Evolutionary conservation across 2,113 vertebrate genomes (phyloP).

Genomic region (Trematocara unimaculatum): DNA sequence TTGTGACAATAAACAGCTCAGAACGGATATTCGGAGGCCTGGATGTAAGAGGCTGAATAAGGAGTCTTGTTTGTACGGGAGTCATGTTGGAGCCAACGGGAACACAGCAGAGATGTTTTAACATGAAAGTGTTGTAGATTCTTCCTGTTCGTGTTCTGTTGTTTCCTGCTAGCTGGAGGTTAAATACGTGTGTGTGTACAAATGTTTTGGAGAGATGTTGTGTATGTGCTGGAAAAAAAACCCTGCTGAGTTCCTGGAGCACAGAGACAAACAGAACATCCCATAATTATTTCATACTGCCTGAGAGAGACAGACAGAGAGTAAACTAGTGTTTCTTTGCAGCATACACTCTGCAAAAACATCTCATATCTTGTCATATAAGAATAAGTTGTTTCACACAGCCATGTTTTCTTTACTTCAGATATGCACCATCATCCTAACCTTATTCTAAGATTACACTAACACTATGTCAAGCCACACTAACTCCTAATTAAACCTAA

Average conservation of each 20-base stretch:
- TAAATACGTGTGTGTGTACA: not conserved
- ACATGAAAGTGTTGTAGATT: not conserved
- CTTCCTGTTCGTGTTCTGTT: conserved; percentile 28
- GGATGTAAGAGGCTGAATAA: not conserved
- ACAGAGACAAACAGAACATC: conserved; percentile 27
- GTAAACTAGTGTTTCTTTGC: not conserved
- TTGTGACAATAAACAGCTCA: not conserved
- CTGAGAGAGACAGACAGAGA: not conserved
- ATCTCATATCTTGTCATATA: not conserved
- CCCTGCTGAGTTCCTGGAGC: conserved; percentile 39
- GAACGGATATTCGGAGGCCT: not conserved
- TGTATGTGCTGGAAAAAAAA: not conserved
- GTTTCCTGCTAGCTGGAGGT: conserved; percentile 31
- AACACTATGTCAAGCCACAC: not conserved
- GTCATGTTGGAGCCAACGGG: not conserved
- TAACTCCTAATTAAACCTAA: not conserved
- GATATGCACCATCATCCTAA: not conserved
- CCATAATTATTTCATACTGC: conserved; percentile 44
- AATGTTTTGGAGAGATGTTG: not conserved
- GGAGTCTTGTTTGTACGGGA: not conserved
- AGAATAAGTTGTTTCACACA: not conserved
- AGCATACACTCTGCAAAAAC: not conserved
- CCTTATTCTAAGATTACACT: not conserved
- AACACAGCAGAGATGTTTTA: not conserved
- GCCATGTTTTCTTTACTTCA: not conserved